These are phyloP conservation scores for Andrena dorsata DNA, from an alignment of 2,888 invertebrate genomes.

Conservation along the genomic window DNA sequence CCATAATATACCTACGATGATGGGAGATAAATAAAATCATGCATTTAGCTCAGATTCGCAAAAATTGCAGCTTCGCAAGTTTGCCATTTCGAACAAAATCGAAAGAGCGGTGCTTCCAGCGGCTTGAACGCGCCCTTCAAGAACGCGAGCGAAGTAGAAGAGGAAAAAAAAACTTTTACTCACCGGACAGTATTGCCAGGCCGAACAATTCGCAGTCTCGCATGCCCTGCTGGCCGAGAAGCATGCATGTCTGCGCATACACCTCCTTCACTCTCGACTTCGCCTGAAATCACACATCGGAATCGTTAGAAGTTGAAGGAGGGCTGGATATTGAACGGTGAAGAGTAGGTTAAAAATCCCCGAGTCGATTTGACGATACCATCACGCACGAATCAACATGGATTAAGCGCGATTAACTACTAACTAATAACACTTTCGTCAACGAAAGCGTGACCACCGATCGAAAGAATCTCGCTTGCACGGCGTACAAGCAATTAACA, in stretches of 20 bases:
- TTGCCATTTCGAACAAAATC: neutral
- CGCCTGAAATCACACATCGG: constrained; percentile 88
- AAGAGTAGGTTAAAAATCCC: too few species aligned
- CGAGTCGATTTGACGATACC: too few species aligned
- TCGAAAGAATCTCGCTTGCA: constrained; percentile 7
- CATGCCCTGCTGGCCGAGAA: constrained; percentile 93
- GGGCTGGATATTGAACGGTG: neutral
- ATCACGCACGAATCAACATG: too few species aligned
- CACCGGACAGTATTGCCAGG: constrained; percentile 93
- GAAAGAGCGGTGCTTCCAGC: too few species aligned
- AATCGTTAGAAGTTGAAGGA: constrained; percentile 1
- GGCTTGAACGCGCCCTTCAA: neutral
- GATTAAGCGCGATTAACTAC: neutral
- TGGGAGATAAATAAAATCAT: too few species aligned
- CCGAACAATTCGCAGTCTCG: constrained; percentile 95
- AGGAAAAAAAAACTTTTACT: constrained; percentile 81
- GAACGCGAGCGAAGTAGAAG: constrained; percentile 6
- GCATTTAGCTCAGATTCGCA: too few species aligned
- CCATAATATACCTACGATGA: too few species aligned
- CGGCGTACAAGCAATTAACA: constrained; percentile 14
- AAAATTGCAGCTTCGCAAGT: too few species aligned
- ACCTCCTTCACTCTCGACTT: constrained; percentile 94
- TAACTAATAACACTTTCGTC: neutral
- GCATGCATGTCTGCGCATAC: constrained; percentile 92
- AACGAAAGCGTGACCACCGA: neutral